Base-by-base conservation (phyloP, 2,888 invertebrate genomes). In the Eilema sororculum region DNA sequence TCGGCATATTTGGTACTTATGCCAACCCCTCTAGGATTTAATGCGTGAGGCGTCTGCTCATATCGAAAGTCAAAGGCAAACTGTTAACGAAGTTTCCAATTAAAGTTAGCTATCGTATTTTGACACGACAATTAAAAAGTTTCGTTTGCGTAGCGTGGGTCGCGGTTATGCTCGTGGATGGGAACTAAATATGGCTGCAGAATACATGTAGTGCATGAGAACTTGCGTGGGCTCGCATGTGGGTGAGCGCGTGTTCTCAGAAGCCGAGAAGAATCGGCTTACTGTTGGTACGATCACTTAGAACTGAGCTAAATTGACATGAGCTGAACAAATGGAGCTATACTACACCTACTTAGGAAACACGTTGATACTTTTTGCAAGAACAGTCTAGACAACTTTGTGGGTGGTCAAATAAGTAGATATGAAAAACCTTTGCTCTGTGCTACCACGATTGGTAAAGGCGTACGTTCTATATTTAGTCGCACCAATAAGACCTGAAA, bases 181-280 rank as follows among this genome's bases (percentile, higher is more conserved):
- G 61, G 70, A 66, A 70, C 28, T 13, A 20, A 25, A 64, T 0
- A 30, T 56, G 65, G 10, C 52, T 56, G 22, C n/a, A 65, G 41
- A 65, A 30, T 65, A 61, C 57, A 65, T 57, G 63, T 62, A 63
- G 24, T 64, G 46, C 64, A 60, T 67, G 66, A 33, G 69, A 72
- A 71, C 61, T 33, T 20, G 61, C 67, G 80, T 80, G 80, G 80
- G 80, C 59, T 62, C 60, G 41, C 65, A 65, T 57, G 80, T 80
- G 79, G 79, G 80, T 65, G 61, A 60, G 33, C 65, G 65, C 66
- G 22, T 64, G 33, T 59, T 71, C 77, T 70, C 69, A 60, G 65
- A 69, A 74, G 71, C 68, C 25, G 25, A n/a, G 67, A 67, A 33
- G 52, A 67, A 67, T 65, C 41, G 41, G 41, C 61, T 52, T 13